Conservation (phyloP, 2,113 vertebrate genomes). For the Pluvianellus socialis region DNA sequence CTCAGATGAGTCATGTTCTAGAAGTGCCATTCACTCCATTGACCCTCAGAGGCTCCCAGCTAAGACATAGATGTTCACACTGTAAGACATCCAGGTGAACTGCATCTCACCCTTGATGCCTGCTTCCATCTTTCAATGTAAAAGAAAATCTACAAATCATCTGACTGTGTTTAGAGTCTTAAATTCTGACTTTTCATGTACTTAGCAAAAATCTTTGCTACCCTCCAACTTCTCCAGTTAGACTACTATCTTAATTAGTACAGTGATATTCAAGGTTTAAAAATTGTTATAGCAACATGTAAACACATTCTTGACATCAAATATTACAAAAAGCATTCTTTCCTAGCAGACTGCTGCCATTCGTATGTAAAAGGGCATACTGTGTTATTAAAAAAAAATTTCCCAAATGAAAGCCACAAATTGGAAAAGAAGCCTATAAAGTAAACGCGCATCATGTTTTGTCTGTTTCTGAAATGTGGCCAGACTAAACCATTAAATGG, state of each 20-base stretch:
- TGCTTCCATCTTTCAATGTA: neutral
- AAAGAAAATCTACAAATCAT: neutral
- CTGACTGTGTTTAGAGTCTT: neutral
- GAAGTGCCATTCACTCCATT: neutral
- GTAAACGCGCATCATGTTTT: conserved; percentile 61
- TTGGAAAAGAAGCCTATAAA: conserved; percentile 49
- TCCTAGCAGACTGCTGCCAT: neutral
- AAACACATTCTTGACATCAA: neutral
- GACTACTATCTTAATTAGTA: neutral
- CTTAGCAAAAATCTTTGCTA: neutral
- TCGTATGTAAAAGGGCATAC: neutral
- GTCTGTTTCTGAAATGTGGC: conserved; percentile 56
- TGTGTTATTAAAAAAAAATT: neutral
- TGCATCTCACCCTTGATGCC: neutral
- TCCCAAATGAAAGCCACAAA: conserved; percentile 10
- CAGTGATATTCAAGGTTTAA: neutral
- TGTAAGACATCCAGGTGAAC: neutral
- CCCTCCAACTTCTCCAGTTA: neutral
- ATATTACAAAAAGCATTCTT: neutral
- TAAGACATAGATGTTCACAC: neutral
- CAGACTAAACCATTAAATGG: conserved; percentile 72
- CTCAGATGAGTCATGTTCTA: neutral
- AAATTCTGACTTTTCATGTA: neutral
- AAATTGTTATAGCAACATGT: neutral
- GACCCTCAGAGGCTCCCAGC: neutral